phyloP scores from a whole-genome alignment of 2,113 vertebrate species.

The Cryptotis parvus region DNA sequence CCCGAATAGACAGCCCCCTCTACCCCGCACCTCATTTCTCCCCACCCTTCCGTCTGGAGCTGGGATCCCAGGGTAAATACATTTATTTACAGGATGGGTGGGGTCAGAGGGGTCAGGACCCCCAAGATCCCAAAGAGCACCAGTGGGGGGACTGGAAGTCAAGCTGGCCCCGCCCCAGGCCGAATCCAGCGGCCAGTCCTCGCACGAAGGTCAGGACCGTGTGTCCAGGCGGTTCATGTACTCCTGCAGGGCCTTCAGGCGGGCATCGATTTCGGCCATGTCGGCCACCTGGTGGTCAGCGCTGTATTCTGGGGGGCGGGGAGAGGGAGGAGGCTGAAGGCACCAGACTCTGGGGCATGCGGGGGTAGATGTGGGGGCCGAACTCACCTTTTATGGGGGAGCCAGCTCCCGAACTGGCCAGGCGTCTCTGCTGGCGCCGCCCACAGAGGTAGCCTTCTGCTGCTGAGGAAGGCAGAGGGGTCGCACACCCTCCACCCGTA shows the following conservation, averaged over 20 bases:
- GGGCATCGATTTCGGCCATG: constrained; percentile 94
- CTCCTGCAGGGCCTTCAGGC: constrained; percentile 94
- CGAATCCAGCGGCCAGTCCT: not conserved
- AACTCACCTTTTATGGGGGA: constrained; percentile 78
- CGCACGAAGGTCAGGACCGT: constrained; percentile 81
- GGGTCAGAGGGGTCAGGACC: not conserved
- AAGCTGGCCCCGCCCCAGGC: not conserved
- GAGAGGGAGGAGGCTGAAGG: not conserved
- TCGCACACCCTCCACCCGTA: not conserved
- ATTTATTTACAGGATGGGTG: constrained; percentile 77
- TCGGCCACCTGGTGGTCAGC: constrained; percentile 88
- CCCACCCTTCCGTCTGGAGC: constrained; percentile 11
- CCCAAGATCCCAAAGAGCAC: not conserved
- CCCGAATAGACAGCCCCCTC: not conserved
- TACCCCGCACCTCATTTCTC: not conserved
- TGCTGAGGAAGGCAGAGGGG: not conserved
- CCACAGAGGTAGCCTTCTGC: constrained; percentile 53
- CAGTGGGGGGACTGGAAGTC: not conserved
- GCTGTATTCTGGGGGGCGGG: constrained; percentile 87
- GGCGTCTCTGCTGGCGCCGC: constrained; percentile 42
- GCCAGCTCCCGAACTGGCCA: constrained; percentile 54
- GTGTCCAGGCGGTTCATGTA: constrained; percentile 95
- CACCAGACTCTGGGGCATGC: not conserved
- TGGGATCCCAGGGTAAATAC: constrained; percentile 39
- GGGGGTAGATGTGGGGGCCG: not conserved